These are phyloP conservation scores for Thecophora atra DNA, from an alignment of 2,888 invertebrate species.

Conservation along the genomic window DNA sequence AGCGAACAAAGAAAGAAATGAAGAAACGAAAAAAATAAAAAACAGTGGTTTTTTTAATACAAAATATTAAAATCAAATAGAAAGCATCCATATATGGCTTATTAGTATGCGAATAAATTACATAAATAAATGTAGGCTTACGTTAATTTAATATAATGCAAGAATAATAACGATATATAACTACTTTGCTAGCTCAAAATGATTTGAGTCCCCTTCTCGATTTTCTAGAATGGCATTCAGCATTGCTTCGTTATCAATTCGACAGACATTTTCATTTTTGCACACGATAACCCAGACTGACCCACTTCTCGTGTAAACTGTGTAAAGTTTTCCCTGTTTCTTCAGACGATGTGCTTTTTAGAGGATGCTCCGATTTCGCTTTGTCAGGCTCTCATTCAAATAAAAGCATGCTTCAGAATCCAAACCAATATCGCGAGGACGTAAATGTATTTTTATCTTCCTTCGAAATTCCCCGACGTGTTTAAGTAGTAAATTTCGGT, in stretches of 20 bases:
- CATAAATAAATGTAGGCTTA: no score
- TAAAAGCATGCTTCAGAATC: not conserved
- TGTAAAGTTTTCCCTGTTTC: not conserved
- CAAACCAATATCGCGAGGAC: not conserved
- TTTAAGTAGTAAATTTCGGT: not conserved
- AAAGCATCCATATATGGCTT: no score
- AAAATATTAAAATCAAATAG: no score
- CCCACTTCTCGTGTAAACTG: not conserved
- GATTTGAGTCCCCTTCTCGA: no score
- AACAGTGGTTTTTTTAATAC: slow-evolving; percentile 1
- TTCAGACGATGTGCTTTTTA: not conserved
- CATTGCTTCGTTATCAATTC: no score
- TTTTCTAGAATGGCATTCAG: no score
- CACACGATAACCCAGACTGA: not conserved
- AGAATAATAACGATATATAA: no score
- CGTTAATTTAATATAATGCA: no score
- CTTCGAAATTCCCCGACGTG: not conserved
- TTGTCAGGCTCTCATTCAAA: slow-evolving; percentile 4
- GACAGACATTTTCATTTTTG: not conserved
- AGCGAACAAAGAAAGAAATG: no score
- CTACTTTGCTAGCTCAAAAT: no score
- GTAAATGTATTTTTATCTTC: not conserved
- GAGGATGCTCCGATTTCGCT: not conserved
- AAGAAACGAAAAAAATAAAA: no score
- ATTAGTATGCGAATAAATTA: no score